Evolutionary conservation across 2,888 invertebrate species (phyloP), one percentile per base, ranked within the genome.

Genomic region (Drosophila quinaria): DNA sequence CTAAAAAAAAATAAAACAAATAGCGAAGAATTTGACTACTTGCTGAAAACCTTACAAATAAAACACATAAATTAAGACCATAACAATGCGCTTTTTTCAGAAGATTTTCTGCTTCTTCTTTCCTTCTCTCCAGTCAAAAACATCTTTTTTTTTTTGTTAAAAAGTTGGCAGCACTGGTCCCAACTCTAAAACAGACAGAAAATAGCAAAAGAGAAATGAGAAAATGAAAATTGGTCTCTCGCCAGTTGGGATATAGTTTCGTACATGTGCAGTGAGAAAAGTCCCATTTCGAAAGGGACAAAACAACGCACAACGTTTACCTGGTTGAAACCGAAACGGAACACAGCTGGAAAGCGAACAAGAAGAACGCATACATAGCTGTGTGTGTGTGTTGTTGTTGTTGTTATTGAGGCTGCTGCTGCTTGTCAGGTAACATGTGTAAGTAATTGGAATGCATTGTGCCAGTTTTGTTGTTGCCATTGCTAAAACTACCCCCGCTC

Each of bases 371-470:
- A 29, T 29, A 13, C 10, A 15, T 11, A 41, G 13, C n/a, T 60
- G 42, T 50, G 29, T 54, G 13, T n/a, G n/a, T n/a, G n/a, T n/a
- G n/a, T 22, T 46, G 52, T 6, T 19, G 17, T 15, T 6, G 39
- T 29, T n/a, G 33, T 19, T 33, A 39, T 6, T 17, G 15, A 5
- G 3, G 39, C 17, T 15, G 33, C 22, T 33, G 44, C 6, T 44
- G 55, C 13, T 15, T 35, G 4, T 55, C 72, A 80, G 78, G 88
- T 86, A 86, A 59, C 70, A 74, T 82, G 44, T 61, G 78, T 74
- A 68, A 70, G 74, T 80, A 80, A 64, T 79, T 84, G 86, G 87
- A 81, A 69, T 81, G 85, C 71, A 73, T 73, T 78, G 61, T 62
- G 37, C 9, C 17, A 46, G 39, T 65, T 65, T 46, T 66, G 42